These are phyloP conservation scores for Palaemon carinicauda DNA, from an alignment of 1,140 invertebrate species.

Conservation along the genomic window DNA sequence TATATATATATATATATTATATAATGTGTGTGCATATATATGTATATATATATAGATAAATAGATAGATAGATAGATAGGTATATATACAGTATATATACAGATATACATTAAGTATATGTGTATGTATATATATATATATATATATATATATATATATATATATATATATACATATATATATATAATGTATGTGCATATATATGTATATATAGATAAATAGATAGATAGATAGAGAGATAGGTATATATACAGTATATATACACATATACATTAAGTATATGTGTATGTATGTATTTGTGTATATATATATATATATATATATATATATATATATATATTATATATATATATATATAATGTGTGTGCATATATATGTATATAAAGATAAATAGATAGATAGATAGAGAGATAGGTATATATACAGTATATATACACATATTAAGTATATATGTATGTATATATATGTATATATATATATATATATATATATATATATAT, in stretches of 20 bases:
- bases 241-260: too few species aligned
- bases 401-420: not conserved
- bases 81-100: not conserved
- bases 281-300: not conserved
- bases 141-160: too few species aligned
- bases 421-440: not conserved
- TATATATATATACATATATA: too few species aligned
- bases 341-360: not conserved
- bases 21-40: not conserved
- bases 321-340: not conserved
- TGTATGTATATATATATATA: not conserved
- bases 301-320: not conserved
- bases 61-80: not conserved
- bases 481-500: too few species aligned
- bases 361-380: not conserved
- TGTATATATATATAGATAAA: not conserved
- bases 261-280: not conserved
- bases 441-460: not conserved
- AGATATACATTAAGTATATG: not conserved
- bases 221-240: too few species aligned
- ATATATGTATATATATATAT: not conserved
- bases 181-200: too few species aligned
- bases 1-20: not conserved
- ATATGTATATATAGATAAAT: too few species aligned
- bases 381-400: not conserved